Evolutionary conservation across 2,888 invertebrate genomes (phyloP).

Genomic region (Tipula vernalis): DNA sequence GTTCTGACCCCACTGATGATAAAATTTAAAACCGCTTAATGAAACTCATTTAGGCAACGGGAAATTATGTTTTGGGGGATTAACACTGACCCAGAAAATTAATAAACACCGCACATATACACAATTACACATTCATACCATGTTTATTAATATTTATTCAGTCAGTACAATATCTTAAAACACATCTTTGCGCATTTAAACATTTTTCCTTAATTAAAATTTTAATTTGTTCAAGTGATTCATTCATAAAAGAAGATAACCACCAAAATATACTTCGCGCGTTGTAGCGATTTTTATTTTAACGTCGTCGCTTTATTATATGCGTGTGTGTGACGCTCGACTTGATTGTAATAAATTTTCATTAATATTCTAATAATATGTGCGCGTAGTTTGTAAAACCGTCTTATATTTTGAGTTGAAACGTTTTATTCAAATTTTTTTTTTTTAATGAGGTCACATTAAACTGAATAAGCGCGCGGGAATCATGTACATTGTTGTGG

Average conservation of each 20-base stretch:
- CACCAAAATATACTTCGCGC: not conserved
- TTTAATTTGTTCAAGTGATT: not conserved
- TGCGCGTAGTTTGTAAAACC: not conserved
- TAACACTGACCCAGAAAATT: not conserved
- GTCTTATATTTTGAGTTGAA: not conserved
- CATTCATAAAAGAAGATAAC: not conserved
- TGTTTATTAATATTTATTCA: not conserved
- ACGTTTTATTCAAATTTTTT: not conserved
- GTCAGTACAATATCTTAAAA: not conserved
- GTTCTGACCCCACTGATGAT: too few species aligned
- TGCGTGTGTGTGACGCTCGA: not conserved
- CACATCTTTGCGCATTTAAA: not conserved
- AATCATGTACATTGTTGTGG: not conserved
- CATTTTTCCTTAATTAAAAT: not conserved
- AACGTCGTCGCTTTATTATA: not conserved
- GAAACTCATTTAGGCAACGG: not conserved
- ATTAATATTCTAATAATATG: not conserved
- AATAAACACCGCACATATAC: not conserved
- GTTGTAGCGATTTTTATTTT: not conserved
- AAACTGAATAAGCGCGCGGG: not conserved
- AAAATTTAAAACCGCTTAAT: not conserved
- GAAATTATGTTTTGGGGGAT: not conserved
- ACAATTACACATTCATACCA: not conserved
- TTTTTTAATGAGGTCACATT: not conserved
- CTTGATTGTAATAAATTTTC: not conserved